Percentiles rank a stretch among this genome's conserved stretches.
Evolutionary conservation across 2,113 vertebrate genomes (phyloP).

Genomic region (Engraulis encrasicolus): DNA sequence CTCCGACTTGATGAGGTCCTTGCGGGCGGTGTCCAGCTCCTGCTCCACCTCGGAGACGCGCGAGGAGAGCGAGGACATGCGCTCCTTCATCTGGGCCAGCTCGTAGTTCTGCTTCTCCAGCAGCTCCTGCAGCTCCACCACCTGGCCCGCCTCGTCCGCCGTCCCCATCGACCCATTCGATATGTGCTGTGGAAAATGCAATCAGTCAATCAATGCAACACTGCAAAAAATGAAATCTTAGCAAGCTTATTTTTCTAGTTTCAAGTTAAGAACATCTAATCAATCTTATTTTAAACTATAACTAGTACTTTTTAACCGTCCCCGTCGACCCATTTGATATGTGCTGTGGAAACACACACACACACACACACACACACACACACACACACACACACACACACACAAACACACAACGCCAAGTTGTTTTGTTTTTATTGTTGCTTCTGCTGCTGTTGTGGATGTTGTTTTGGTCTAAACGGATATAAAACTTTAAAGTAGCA

Average conservation of each 20-base stretch:
- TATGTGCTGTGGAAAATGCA: slow-evolving; percentile 78
- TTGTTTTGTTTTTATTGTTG: background rate
- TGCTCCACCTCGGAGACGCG: slow-evolving; percentile 95
- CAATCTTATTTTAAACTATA: no score
- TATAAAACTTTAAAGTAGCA: background rate
- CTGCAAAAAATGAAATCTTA: no score
- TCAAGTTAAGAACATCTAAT: no score
- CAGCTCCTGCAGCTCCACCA: slow-evolving; percentile 95
- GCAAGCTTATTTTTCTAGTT: no score
- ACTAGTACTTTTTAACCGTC: no score
- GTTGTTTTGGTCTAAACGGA: background rate
- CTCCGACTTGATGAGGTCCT: slow-evolving; percentile 97
- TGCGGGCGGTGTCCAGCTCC: slow-evolving; percentile 95
- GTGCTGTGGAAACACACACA: slow-evolving; percentile 72
- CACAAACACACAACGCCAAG: background rate
- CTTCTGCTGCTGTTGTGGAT: background rate
- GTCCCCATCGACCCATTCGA: slow-evolving; percentile 96
- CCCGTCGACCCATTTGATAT: slow-evolving; percentile 96
- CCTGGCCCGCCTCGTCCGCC: slow-evolving; percentile 90
- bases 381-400: background rate
- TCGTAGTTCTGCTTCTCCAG: slow-evolving; percentile 98
- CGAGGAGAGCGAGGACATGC: slow-evolving; percentile 90
- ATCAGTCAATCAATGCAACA: no score
- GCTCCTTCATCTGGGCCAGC: slow-evolving; percentile 98
- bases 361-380: background rate